These are phyloP conservation scores for Drosophila birchii DNA, from an alignment of 2,888 invertebrate genomes.

Conservation along the genomic window DNA sequence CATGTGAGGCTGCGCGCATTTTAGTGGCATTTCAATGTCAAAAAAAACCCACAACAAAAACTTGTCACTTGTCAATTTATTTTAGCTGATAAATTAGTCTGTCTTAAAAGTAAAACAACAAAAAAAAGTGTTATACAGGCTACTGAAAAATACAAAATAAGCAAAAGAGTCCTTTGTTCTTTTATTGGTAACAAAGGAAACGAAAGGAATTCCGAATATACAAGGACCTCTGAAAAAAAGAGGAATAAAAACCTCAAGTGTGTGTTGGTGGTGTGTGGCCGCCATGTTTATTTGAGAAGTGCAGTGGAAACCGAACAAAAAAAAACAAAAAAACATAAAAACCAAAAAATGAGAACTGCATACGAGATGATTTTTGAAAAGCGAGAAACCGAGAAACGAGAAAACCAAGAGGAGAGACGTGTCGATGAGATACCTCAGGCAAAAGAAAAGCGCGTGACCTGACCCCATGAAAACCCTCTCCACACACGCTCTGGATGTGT, in stretches of 20 bases:
- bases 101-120: slow-evolving; percentile 7
- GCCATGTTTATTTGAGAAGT: slow-evolving; percentile 49
- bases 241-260: slow-evolving; percentile 28
- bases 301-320: slow-evolving; percentile 46
- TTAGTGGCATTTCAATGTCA: slow-evolving; percentile 47
- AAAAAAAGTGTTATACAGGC: slow-evolving; percentile 2
- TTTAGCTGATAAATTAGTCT: slow-evolving; percentile 16
- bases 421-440: slow-evolving; percentile 18
- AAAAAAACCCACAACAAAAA: slow-evolving; percentile 8
- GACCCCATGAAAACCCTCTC: slow-evolving; percentile 33
- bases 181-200: slow-evolving; percentile 14
- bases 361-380: slow-evolving; percentile 31
- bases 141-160: neutral
- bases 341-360: slow-evolving; percentile 33
- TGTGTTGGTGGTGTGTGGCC: slow-evolving; percentile 11
- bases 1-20: slow-evolving; percentile 62
- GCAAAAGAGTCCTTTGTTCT: slow-evolving; percentile 34
- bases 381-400: slow-evolving; percentile 8
- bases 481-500: slow-evolving; percentile 5
- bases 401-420: slow-evolving; percentile 22
- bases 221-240: slow-evolving; percentile 24
- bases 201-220: slow-evolving; percentile 6
- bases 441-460: slow-evolving; percentile 44
- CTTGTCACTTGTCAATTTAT: slow-evolving; percentile 26
- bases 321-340: slow-evolving; percentile 37